Evolutionary conservation across 2,797 vertebrate species (phyloP).

Genomic region (Acrossocheilus fasciatus): DNA sequence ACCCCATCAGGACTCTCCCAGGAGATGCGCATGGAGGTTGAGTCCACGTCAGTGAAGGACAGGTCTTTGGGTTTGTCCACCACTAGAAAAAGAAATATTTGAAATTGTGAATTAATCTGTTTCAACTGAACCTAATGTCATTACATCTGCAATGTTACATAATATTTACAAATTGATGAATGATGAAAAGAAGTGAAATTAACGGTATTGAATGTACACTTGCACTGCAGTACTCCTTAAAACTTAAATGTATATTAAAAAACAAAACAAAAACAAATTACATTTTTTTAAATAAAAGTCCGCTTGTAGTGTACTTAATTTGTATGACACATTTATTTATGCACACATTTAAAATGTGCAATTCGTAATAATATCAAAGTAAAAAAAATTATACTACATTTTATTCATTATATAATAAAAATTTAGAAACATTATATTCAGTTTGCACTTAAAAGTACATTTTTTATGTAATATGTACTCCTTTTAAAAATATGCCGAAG

Average conservation of each 20-base stretch:
- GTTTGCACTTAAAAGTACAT: neutral
- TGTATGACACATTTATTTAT: neutral
- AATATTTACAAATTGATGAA: neutral
- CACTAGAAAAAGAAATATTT: conserved; percentile 72
- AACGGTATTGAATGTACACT: neutral
- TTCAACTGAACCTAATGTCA: neutral
- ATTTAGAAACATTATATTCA: neutral
- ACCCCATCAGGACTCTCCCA: conserved; percentile 97
- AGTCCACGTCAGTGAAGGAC: conserved; percentile 93
- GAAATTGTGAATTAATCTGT: neutral
- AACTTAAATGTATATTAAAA: neutral
- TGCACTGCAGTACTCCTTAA: neutral
- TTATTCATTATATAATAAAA: no score
- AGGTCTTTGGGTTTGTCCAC: conserved; percentile 95
- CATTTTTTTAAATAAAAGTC: no score
- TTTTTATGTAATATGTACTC: neutral
- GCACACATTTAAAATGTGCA: no score
- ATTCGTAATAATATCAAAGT: no score
- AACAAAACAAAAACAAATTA: no score
- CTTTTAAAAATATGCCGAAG: neutral
- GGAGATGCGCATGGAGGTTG: conserved; percentile 91
- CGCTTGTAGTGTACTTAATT: no score
- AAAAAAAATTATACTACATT: no score
- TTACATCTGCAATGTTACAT: neutral
- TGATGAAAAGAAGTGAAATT: neutral